A percentile compares a stretch with the other conserved stretches of the same genome.
Evolutionary conservation across 2,113 vertebrate genomes (phyloP).

Genomic region (Amphilophus citrinellus): DNA sequence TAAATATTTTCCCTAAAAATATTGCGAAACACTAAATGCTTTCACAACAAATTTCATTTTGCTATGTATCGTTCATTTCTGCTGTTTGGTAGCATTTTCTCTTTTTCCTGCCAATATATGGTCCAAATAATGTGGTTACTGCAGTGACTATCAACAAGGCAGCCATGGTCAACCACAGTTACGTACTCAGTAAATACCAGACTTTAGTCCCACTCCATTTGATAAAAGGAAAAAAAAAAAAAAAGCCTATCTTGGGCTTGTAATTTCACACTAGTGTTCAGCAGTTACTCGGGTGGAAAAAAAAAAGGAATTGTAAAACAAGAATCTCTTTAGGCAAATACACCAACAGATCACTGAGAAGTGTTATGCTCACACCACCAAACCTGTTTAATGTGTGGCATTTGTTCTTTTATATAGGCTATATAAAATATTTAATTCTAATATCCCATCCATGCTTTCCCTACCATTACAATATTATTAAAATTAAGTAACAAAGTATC

Average conservation of each 20-base stretch:
- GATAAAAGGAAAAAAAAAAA: not conserved
- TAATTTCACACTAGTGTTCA: slow-evolving; percentile 2
- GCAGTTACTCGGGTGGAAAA: not conserved
- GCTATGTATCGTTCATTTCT: not conserved
- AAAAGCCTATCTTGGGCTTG: not conserved
- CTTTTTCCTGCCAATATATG: not conserved
- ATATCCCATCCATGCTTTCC: not conserved
- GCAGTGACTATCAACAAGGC: not conserved
- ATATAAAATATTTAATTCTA: not conserved
- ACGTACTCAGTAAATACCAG: not conserved
- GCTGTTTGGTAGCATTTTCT: not conserved
- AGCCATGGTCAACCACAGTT: not conserved
- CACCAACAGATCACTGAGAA: not conserved
- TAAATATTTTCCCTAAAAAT: not conserved
- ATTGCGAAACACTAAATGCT: not conserved
- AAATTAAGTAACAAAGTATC: slow-evolving; percentile 5
- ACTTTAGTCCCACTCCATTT: not conserved
- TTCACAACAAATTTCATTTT: not conserved
- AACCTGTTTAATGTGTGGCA: not conserved
- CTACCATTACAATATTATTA: not conserved
- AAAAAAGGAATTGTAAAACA: not conserved
- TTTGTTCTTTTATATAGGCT: not conserved
- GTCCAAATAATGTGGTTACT: not conserved
- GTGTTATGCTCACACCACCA: not conserved
- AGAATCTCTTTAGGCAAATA: not conserved